Evolutionary conservation across 1,140 invertebrate species (phyloP), one percentile per base, ranked within the genome.

Genomic region (Diorhabda carinulata): DNA sequence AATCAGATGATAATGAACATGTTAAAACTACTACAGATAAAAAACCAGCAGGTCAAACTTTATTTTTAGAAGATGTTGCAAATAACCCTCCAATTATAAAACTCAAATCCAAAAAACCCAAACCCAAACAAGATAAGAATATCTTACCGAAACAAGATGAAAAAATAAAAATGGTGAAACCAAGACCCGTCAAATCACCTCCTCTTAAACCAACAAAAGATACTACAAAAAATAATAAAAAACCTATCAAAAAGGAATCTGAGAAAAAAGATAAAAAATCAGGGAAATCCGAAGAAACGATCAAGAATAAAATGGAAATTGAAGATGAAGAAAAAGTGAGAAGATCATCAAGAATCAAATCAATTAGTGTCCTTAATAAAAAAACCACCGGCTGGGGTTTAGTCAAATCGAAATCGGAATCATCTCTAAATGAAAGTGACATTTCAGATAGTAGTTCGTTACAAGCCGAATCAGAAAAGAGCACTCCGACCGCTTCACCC

Each of bases 281-380:
- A 7, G 57, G 57, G n/a, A 70, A 64, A 67, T 41, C 45, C n/a
- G 61, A 67, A 25, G 64, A 66, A 66, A 7, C 10, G n/a, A 47
- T 40, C 41, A 3, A 4, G 43, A 62, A 41, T 9, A 68, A 57
- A 69, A 52, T 45, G n/a, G 70, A 68, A 42, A 62, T 42, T 65
- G 67, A 65, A 61, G 67, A 71, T 59, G 71, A 67, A 61, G 47
- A 47, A 47, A 58, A 74, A 68, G 83, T 87, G 0, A 74, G 86
- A 61, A 81, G 86, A 67, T 87, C 86, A 41, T 86, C 76, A 76
- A 79, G 86, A 42, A 87, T 88, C 59, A 87, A 86, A 76, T 86
- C 86, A 61, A 87, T 87, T 62, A 85, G 80, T 69, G 83, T 82
- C 60, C 69, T 83, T 69, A 86, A 86, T 77, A 84, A 86, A 72